Base-by-base conservation (phyloP, 2,888 invertebrate genomes). In the Crossocerus cetratus region DNA sequence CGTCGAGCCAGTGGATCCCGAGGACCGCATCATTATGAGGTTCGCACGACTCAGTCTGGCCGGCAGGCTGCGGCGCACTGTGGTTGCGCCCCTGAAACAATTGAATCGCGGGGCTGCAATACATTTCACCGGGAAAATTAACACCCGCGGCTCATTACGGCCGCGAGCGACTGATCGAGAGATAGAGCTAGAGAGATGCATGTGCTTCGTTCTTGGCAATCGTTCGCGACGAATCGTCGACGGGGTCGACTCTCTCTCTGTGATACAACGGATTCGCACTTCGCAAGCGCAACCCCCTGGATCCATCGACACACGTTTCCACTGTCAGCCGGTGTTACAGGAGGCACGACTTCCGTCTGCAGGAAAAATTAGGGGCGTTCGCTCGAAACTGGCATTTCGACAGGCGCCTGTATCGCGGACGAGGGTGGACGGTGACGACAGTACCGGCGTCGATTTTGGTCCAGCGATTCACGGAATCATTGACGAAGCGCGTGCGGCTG, bases 151-250 rank as follows among this genome's bases (percentile, higher is more conserved):
- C 86, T 73, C 81, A 87, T 86, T 87, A 86, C 85, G 81, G 81
- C 76, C 77, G 72, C 78, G n/a, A 75, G 77, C 74, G 8, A 74
- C 78, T 76, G 76, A 75, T 68, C 65, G 77, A 69, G 75, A 68
- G 65, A 75, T 70, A 69, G 65, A 69, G 62, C 56, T 44, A 44
- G 56, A 43, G 43, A 43, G 43, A 8, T 4, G 43, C 43, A 43
- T n/a, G n/a, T n/a, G n/a, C n/a, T n/a, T n/a, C n/a, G n/a, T n/a
- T 87, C 88, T 88, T 88, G 86, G 84, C 88, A 87, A 89, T 88
- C 86, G 87, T 84, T 83, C 84, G 83, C 85, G 80, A 84, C 85
- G 81, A 83, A 83, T 11, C 8, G 8, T 32, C 5, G 8, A 32
- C 32, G 11, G 23, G 23, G 8, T 32, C 23, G 23, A 32, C 23